These are phyloP conservation scores for Siniperca knerii DNA, from an alignment of 2,113 vertebrate species.

Conservation along the genomic window DNA sequence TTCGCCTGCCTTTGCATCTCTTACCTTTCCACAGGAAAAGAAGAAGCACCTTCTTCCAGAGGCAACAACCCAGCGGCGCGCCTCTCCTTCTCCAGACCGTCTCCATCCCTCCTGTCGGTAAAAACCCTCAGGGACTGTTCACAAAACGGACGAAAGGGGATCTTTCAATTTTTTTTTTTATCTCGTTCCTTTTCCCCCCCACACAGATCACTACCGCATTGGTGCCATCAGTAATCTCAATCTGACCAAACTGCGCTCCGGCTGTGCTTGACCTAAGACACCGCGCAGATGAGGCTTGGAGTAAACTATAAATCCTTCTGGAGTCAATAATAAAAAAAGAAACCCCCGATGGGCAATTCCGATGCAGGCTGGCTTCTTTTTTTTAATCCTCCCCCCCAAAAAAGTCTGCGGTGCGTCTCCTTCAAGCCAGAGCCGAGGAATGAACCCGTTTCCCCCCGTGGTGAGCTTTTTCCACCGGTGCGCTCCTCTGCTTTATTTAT, in stretches of 20 bases:
- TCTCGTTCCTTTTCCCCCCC: neutral
- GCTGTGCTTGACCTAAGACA: slow-evolving; percentile 56
- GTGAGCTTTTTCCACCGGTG: slow-evolving; percentile 34
- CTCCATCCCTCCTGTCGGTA: slow-evolving; percentile 67
- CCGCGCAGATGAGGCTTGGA: slow-evolving; percentile 42
- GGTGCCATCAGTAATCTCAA: slow-evolving; percentile 64
- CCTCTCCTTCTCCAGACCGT: slow-evolving; percentile 32
- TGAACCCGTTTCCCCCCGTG: slow-evolving; percentile 20
- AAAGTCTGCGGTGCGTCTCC: slow-evolving; percentile 49
- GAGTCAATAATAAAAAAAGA: slow-evolving; percentile 35
- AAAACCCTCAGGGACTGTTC: slow-evolving; percentile 53
- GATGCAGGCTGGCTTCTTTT: slow-evolving; percentile 25
- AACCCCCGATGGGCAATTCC: slow-evolving; percentile 42
- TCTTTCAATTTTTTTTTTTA: neutral
- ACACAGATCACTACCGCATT: slow-evolving; percentile 46
- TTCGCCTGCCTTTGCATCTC: neutral
- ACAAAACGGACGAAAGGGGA: slow-evolving; percentile 1
- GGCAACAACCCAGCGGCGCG: slow-evolving; percentile 57
- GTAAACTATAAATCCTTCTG: slow-evolving; percentile 70
- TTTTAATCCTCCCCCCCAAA: slow-evolving; percentile 41
- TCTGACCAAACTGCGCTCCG: slow-evolving; percentile 64
- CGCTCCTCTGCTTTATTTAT: slow-evolving; percentile 56
- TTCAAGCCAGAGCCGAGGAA: slow-evolving; percentile 36
- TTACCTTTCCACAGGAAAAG: slow-evolving; percentile 73
- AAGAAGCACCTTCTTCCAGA: slow-evolving; percentile 69